Evolutionary conservation across 2,113 vertebrate species (phyloP), one percentile per base, ranked within the genome.

Genomic region (Carlito syrichta): DNA sequence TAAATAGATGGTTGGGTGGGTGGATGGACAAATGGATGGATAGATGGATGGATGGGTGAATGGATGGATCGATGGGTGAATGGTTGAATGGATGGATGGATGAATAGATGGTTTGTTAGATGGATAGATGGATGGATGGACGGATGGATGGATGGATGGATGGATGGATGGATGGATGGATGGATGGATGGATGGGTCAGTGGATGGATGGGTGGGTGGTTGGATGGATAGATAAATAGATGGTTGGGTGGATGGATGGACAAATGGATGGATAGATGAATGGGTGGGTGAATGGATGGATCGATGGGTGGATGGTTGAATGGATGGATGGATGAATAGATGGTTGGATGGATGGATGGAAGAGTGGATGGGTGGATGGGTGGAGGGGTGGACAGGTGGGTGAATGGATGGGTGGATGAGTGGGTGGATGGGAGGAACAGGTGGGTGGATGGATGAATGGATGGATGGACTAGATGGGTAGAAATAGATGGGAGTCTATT

Each of bases 51-150:
- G 23, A n/a, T 1, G 56, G 56, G 22, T 58, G 56, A 22, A 20
- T 58, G 56, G 14, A 32, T 63, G 30, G 23, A 8, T 27, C 16
- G 2, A 58, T 58, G 56, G 3, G 22, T 58, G 56, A 6, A 17
- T 58, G 56, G 12, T 3, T 58, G 56, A 1, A 19, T 58, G 56
- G n/a, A n/a, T n/a, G n/a, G n/a, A n/a, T 14, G 23, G 68, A 20
- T 6, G 1, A 38, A 4, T 38, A 3, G 45, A 19, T 3, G 6
- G n/a, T n/a, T n/a, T n/a, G n/a, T n/a, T n/a, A n/a, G n/a, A n/a
- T n/a, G n/a, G n/a, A n/a, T n/a, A n/a, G n/a, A n/a, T n/a, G n/a
- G n/a, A n/a, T n/a, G n/a, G n/a, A n/a, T n/a, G n/a, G 60, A 3
- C 27, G 60, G 60, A 3, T 62, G 27, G 60, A 10, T 63, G 62